Conservation (phyloP, 2,113 vertebrate species). For the Pachyramphus minor region DNA sequence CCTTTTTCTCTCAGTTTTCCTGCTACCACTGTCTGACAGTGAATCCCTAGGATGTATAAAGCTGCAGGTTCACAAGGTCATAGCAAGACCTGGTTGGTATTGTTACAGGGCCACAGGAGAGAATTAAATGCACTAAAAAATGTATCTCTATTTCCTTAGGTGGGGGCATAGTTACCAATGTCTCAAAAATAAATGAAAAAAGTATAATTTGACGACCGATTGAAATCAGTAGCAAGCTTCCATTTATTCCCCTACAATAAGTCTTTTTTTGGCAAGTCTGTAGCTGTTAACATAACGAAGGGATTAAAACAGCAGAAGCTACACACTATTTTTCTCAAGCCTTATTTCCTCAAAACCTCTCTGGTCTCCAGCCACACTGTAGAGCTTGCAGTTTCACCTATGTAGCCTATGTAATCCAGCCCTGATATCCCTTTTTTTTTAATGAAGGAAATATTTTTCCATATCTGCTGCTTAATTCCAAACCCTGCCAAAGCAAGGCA, state of each 20-base stretch:
- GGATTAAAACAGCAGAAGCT: not conserved
- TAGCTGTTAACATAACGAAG: not conserved
- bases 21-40: not conserved
- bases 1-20: not conserved
- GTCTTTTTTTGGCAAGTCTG: not conserved
- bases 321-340: not conserved
- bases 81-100: not conserved
- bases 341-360: not conserved
- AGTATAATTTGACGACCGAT: not conserved
- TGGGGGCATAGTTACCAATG: rapidly evolving
- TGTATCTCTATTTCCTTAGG: not conserved
- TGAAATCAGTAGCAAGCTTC: not conserved
- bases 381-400: not conserved
- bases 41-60: not conserved
- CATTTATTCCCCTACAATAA: not conserved
- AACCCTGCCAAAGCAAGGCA: not conserved
- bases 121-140: not conserved
- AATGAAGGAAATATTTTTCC: not conserved
- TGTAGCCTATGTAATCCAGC: not conserved
- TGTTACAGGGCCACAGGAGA: not conserved
- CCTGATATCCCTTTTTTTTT: not conserved
- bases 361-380: not conserved
- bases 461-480: not conserved
- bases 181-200: not conserved
- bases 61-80: not conserved